Conservation (phyloP, 35 echinoderm and acorn worm genomes). For the Stichopus chloronotus region DNA sequence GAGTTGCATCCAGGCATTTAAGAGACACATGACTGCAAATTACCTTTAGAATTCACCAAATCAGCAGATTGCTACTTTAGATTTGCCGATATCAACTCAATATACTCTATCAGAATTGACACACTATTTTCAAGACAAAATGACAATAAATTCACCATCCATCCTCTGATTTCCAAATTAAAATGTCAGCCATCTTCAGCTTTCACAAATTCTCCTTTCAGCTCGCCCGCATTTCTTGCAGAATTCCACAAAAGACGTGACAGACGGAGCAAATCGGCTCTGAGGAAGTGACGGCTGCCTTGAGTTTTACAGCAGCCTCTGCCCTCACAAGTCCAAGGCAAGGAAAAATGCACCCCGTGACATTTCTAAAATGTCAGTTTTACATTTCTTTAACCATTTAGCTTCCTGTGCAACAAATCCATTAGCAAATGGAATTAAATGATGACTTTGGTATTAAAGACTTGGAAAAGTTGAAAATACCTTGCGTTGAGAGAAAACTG, state of each 20-base stretch:
- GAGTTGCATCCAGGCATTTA: too few relatives aligned
- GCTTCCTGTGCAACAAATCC: not conserved
- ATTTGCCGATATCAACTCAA: too few relatives aligned
- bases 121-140: not conserved
- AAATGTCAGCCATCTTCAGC: conserved; percentile 3
- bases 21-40: too few relatives aligned
- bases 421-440: conserved; percentile 8
- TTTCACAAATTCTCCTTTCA: not conserved
- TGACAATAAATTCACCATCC: not conserved
- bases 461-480: too few relatives aligned
- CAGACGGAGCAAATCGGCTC: not conserved
- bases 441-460: too few relatives aligned
- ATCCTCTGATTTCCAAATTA: not conserved
- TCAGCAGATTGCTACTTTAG: too few relatives aligned
- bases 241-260: not conserved
- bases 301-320: not conserved
- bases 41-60: too few relatives aligned
- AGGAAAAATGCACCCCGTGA: conserved; percentile 7
- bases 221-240: not conserved
- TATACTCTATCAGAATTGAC: too few relatives aligned
- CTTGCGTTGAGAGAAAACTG: too few relatives aligned
- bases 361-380: not conserved
- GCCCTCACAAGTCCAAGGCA: not conserved
- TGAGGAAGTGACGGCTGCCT: too few relatives aligned
- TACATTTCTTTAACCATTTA: not conserved